Evolutionary conservation across 1,140 invertebrate genomes (phyloP).

Genomic region (Sinella curviseta): DNA sequence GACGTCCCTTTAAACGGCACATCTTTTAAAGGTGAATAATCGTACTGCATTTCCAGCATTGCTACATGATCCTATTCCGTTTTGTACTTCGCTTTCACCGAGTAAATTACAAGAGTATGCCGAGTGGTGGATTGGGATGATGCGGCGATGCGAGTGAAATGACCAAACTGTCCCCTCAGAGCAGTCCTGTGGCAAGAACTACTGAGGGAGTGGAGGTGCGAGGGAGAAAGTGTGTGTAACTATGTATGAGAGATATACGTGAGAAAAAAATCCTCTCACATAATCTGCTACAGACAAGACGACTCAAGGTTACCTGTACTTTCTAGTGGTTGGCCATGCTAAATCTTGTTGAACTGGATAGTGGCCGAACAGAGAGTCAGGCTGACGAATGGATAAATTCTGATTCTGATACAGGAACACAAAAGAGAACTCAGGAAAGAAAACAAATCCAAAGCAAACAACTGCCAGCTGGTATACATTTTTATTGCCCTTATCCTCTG

Average conservation of each 20-base stretch:
- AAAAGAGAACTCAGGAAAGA: not conserved
- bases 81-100: too few relatives aligned
- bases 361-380: too few relatives aligned
- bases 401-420: too few relatives aligned
- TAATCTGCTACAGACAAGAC: not conserved
- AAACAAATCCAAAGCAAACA: not conserved
- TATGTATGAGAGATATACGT: not conserved
- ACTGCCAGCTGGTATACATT: not conserved
- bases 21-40: too few relatives aligned
- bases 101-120: not conserved
- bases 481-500: conserved; percentile 9
- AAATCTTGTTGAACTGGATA: too few relatives aligned
- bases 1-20: too few relatives aligned
- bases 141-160: conserved; percentile 6
- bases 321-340: not conserved
- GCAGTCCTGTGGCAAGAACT: not conserved
- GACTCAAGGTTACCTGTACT: conserved; percentile 5
- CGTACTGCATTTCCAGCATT: too few relatives aligned
- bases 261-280: conserved; percentile 7
- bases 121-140: too few relatives aligned
- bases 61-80: too few relatives aligned
- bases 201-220: too few relatives aligned
- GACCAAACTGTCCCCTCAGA: not conserved
- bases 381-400: too few relatives aligned
- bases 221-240: too few relatives aligned